phyloP scores from a whole-genome alignment of 1,140 invertebrate genomes.

The Ruditapes philippinarum region DNA sequence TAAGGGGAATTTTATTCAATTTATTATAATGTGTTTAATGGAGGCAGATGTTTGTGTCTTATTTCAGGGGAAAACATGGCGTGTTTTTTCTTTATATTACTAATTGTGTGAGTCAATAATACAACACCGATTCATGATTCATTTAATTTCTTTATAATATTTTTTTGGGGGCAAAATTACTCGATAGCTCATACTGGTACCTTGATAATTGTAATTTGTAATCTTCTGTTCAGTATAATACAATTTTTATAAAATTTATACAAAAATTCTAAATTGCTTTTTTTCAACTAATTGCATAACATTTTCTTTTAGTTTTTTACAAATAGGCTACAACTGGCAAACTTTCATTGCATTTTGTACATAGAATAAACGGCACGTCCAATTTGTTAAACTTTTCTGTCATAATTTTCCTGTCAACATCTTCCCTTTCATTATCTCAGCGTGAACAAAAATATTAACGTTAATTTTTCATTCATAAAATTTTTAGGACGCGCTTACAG shows the following conservation, averaged over 20 bases:
- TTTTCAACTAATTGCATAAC: neutral
- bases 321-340: neutral
- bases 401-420: neutral
- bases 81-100: neutral
- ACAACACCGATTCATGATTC: neutral
- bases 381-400: neutral
- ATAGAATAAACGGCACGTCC: neutral
- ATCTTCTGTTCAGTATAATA: no score
- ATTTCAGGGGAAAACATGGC: neutral
- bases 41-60: neutral
- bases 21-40: neutral
- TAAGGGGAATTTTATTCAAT: neutral
- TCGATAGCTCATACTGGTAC: no score
- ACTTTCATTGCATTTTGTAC: neutral
- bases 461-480: neutral
- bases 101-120: neutral
- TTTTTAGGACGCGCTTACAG: neutral
- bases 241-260: neutral
- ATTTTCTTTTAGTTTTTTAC: neutral
- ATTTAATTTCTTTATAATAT: conserved; percentile 3
- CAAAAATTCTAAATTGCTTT: no score
- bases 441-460: neutral
- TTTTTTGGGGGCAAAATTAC: no score
- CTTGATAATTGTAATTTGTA: no score
- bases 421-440: neutral